phyloP scores from a whole-genome alignment of 2,888 invertebrate genomes.

The Sphecodes monilicornis region DNA sequence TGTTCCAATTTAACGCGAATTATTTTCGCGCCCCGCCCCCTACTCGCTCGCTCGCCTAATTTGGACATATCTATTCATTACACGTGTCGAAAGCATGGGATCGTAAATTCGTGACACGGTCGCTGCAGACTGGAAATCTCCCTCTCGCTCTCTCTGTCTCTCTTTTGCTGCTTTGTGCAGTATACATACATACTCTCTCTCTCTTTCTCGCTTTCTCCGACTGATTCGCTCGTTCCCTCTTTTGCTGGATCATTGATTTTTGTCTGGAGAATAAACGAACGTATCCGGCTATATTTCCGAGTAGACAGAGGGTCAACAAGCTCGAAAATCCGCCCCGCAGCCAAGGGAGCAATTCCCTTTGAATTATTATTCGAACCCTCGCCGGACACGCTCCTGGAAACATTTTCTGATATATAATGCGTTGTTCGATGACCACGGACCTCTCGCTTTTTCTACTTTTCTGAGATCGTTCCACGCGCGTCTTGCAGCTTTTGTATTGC shows the following conservation, averaged over 20 bases:
- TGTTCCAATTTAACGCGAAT: conserved; percentile 36
- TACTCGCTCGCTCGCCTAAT: conserved; percentile 31
- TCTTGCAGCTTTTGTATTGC: neutral
- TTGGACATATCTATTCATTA: conserved; percentile 54
- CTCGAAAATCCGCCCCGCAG: conserved; percentile 48
- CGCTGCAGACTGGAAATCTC: conserved; percentile 29
- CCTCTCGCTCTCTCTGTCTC: neutral
- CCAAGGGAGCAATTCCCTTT: conserved; percentile 11
- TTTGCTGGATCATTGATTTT: conserved; percentile 50
- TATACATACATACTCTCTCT: neutral
- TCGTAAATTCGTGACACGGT: conserved; percentile 52
- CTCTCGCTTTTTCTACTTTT: neutral
- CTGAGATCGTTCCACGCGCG: neutral
- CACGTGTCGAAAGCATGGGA: conserved; percentile 49
- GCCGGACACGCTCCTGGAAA: neutral
- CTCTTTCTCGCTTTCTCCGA: neutral
- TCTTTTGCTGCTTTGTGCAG: conserved; percentile 2
- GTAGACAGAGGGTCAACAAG: conserved; percentile 45
- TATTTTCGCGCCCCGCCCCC: conserved; percentile 34
- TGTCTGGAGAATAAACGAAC: conserved; percentile 53
- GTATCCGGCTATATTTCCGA: conserved; percentile 50
- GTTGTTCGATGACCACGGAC: neutral
- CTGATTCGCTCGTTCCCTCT: neutral
- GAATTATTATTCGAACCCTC: conserved; percentile 7
- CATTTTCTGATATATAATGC: conserved; percentile 2